phyloP scores from a whole-genome alignment of 2,797 vertebrate species.

The Nyctibius grandis region DNA sequence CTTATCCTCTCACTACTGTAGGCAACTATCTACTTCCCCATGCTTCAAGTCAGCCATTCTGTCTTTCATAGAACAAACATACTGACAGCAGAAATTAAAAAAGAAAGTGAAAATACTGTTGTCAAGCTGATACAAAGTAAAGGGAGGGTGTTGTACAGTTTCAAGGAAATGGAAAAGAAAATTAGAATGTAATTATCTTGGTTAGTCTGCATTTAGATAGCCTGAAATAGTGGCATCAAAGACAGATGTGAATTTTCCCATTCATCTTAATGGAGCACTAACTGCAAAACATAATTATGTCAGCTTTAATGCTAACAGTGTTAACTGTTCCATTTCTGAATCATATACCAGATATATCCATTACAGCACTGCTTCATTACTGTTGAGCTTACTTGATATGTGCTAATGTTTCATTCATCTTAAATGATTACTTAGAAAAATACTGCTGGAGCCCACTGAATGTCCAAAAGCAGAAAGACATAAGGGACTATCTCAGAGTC shows the following conservation, averaged over 20 bases:
- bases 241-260: neutral
- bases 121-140: neutral
- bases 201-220: neutral
- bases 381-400: neutral
- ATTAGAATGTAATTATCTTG: conserved; percentile 35
- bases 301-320: neutral
- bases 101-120: neutral
- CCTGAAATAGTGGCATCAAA: neutral
- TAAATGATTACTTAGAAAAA: neutral
- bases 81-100: neutral
- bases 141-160: neutral
- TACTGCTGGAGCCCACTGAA: neutral
- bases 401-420: neutral
- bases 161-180: conserved; percentile 25
- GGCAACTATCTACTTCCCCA: neutral
- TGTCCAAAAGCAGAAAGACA: neutral
- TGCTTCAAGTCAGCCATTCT: neutral
- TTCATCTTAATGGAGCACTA: neutral
- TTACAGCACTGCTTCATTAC: neutral
- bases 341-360: neutral
- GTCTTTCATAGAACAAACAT: neutral
- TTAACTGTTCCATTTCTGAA: conserved; percentile 9
- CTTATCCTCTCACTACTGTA: neutral
- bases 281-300: conserved; percentile 18
- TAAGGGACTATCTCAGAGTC: neutral